Base-by-base conservation (phyloP, 2,888 invertebrate genomes). In the Callyntrura guangdongensis region DNA sequence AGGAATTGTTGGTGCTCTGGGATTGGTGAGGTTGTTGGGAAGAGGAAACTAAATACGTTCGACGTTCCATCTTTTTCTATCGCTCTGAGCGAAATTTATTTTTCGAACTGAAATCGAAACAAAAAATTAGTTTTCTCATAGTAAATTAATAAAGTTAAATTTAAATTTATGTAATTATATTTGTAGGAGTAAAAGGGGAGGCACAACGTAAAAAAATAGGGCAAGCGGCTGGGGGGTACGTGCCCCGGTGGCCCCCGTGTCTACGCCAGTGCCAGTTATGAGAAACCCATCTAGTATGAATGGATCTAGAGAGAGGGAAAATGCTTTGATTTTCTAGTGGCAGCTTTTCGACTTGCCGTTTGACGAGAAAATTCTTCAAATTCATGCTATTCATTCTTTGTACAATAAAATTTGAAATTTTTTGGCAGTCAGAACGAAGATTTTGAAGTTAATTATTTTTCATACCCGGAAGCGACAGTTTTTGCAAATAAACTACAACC, bases 91-190 rank as follows among this genome's bases (percentile, higher is more conserved):
- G 49, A 77, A 36, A 36, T 53, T 9, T 5, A 67, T 20, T 69
- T 27, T n/a, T 12, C 8, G 11, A 25, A 56, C n/a, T 53, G 11
- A 69, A 49, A 14, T 27, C 5, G 22, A 85, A 85, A 85, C n/a
- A 61, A 85, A 17, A 72, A 17, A 22, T 9, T 17, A 47, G 17
- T 20, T n/a, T 61, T 27, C 20, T 83, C 61, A 64, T 4, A n/a
- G n/a, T n/a, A n/a, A n/a, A n/a, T n/a, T n/a, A n/a, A n/a, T 25
- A 49, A 20, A 17, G 6, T 45, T 49, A 25, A 79, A n/a, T 14
- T n/a, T 69, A 89, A 74, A 49, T 90, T 90, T 90, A 90, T 90
- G 81, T 69, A 86, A 86, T 90, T 81, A 72, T 72, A 90, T 86
- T 90, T 90, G 86, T 53, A 86, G 61, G 25, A 69, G 36, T 25